Base-by-base conservation (phyloP, 2,888 invertebrate species). In the Julus scandinavius region DNA sequence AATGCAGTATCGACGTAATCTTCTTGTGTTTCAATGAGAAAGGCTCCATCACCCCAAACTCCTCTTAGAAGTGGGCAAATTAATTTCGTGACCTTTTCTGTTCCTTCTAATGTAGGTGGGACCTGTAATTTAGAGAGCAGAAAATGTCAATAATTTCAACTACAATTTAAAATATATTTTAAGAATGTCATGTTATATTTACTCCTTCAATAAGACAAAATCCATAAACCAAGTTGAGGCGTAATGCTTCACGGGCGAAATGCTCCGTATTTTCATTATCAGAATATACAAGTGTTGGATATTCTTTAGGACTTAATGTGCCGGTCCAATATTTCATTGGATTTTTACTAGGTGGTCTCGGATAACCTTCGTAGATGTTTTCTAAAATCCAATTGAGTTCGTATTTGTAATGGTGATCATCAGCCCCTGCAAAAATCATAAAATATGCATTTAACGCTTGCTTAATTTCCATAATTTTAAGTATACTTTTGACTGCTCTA, bases 11-110 rank as follows among this genome's bases (percentile, higher is more conserved):
- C 97, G 0, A 50, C 9, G 49, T 50, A 87, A 50, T 87, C 11
- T 50, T 93, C 92, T 49, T 93, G 92, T 20, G 94, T 93, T 4
- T 94, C 94, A 90, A 96, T 94, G 80, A 93, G 93, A 95, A 95
- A 96, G 94, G 95, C 95, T 58, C 94, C 95, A 3, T 96, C 96
- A 20, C 40, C 40, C 91, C 95, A 97, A 87, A 96, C 92, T 0
- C 94, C 96, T 89, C 94, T 94, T 91, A 95, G 95, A 0, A 95
- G 93, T 0, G 95, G 94, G 45, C 95, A 94, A 0, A 96, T 91
- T 11, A 93, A 93, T 85, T 93, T 92, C 89, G 94, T 93, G 4
- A 94, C 93, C 85, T 91, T 90, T 90, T 94, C 93, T 0, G 95
- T 95, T 0, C 93, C 94, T 90, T 93, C 93, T 1, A 93, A 87